phyloP scores from a whole-genome alignment of 2,797 vertebrate species.

The Galago senegalensis region DNA sequence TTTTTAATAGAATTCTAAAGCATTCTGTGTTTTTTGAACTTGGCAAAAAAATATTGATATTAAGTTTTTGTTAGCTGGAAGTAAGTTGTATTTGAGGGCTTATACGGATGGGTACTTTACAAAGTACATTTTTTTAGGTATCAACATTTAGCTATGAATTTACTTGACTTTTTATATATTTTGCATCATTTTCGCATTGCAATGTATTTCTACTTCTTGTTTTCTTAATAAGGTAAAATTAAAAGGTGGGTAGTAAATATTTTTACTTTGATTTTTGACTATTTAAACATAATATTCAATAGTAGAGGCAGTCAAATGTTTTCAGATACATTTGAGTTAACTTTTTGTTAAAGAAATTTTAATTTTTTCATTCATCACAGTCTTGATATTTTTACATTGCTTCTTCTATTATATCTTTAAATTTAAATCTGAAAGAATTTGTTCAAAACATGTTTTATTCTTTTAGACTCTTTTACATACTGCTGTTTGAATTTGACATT shows the following conservation, averaged over 20 bases:
- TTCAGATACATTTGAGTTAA: not conserved
- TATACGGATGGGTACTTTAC: not conserved
- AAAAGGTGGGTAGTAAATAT: not conserved
- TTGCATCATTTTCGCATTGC: slow-evolving; percentile 17
- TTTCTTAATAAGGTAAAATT: not conserved
- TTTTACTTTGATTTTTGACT: slow-evolving; percentile 26
- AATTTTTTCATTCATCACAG: not conserved
- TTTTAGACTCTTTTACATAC: not conserved
- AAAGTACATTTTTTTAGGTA: not conserved
- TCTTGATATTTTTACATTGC: slow-evolving; percentile 30
- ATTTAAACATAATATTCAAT: not conserved
- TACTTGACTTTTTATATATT: slow-evolving; percentile 29
- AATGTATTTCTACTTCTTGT: not conserved
- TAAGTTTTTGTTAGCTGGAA: not conserved
- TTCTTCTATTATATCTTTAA: not conserved
- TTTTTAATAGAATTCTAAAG: slow-evolving; percentile 52
- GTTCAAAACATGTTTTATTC: not conserved
- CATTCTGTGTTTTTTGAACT: not conserved
- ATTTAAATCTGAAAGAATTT: not conserved
- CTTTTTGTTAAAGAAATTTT: not conserved
- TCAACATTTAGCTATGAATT: not conserved
- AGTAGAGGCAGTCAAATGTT: not conserved
- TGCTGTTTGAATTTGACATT: not conserved
- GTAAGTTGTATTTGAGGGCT: not conserved
- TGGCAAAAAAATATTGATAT: not conserved